Conservation (phyloP, 1,140 invertebrate species). For the Tetraneura akinire region DNA sequence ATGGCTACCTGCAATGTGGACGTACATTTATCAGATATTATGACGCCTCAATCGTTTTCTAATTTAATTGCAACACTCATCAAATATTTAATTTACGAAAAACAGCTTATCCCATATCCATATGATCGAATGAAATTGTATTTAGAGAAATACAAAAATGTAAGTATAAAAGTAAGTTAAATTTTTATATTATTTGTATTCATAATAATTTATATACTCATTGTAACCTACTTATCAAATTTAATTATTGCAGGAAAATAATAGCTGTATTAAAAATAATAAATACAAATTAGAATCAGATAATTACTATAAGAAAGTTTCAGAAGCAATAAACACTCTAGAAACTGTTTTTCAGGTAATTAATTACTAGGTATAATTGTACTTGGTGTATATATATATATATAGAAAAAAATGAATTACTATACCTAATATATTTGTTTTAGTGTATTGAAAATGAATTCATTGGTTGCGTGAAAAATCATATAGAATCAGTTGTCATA, state of each 20-base stretch:
- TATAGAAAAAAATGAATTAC: too few relatives aligned
- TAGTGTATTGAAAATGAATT: conserved; percentile 48
- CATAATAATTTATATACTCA: too few relatives aligned
- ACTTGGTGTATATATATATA: too few relatives aligned
- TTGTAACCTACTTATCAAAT: not conserved
- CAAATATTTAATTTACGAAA: conserved; percentile 53
- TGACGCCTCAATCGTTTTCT: conserved; percentile 52
- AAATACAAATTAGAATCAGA: conserved; percentile 33
- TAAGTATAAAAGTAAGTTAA: conserved; percentile 35
- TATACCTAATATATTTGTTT: not conserved
- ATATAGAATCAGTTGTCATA: conserved; percentile 42
- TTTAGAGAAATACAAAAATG: conserved; percentile 34
- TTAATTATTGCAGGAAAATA: conserved; percentile 1
- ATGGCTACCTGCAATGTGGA: conserved; percentile 30
- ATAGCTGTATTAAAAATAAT: not conserved
- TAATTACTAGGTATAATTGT: too few relatives aligned
- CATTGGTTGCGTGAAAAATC: not conserved
- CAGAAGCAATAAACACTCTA: conserved; percentile 1
- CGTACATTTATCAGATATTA: conserved; percentile 47
- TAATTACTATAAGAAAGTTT: conserved; percentile 50
- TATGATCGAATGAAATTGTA: conserved; percentile 52
- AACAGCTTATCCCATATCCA: conserved; percentile 52
- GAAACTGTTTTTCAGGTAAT: conserved; percentile 50
- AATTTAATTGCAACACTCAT: conserved; percentile 47
- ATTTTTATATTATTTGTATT: too few relatives aligned